Base-by-base conservation (phyloP, 2,888 invertebrate genomes). In the Lasioglossum lativentre region DNA sequence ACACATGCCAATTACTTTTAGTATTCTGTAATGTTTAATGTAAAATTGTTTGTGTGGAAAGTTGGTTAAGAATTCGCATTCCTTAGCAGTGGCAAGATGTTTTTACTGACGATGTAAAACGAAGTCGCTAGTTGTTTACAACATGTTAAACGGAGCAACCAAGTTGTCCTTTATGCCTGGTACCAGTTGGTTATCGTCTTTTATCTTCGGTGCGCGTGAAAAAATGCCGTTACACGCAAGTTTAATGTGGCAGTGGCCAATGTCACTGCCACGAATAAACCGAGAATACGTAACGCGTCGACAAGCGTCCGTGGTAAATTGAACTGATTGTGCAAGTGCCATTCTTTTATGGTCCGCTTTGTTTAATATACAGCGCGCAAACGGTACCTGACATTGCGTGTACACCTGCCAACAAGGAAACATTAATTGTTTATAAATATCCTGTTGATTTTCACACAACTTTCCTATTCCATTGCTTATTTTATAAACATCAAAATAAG, bases 241-340 rank as follows among this genome's bases (percentile, higher is more conserved):
- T n/a, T 63, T 70, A 76, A 83, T 56, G 30, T 66, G 16, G 59
- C 40, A 47, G 63, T 63, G 73, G 66, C 68, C 89, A 89, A 89
- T 89, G 89, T 89, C 87, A 89, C 75, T 84, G 83, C 82, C 86
- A 77, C 63, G 83, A 89, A 89, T 89, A 89, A 88, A 89, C 74
- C 75, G 12, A 45, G 63, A 74, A 76, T 71, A 85, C 88, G 89
- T 80, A 89, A 89, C 70, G 34, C 74, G 74, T 71, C 83, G 86
- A 86, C 84, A 84, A 63, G 56, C 66, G 77, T 27, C 30, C 47
- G 56, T 76, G 59, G 19, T 82, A 80, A 77, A 34, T 38, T 63
- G 56, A 78, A 78, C 75, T 47, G 47, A 83, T 87, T 87, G 85
- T 78, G 87, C 76, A 86, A 88, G 52, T 68, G 4, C 3, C n/a